Evolutionary conservation across 2,888 invertebrate species (phyloP), one percentile per base, ranked within the genome.

Genomic region (Erebia palarica): DNA sequence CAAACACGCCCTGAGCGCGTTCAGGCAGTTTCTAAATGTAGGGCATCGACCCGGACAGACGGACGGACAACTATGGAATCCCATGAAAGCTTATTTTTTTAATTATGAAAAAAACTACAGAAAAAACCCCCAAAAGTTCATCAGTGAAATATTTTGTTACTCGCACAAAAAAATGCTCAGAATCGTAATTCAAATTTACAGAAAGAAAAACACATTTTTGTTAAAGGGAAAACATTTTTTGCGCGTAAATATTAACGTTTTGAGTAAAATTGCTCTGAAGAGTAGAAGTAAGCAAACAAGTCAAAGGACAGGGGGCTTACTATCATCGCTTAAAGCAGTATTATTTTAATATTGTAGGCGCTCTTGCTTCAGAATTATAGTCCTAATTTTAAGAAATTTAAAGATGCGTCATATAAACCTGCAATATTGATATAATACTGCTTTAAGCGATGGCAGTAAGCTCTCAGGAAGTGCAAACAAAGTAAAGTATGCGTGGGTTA

Each of bases 201-300:
- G 21, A 63, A 63, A 63, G 21, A 36, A 49, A 47, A 69, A 59
- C 49, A 27, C 11, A 51, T 27, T 11, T 42, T 60, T 44, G 18
- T 13, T 53, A 13, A 61, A 55, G 18, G 68, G 3, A 55, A 61
- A 55, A 42, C 51, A 36, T 68, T 68, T 68, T 53, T 63, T 21
- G 36, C 21, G 53, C 60, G 8, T 51, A 60, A 47, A 53, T 66
- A 65, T 60, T 16, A 10, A 59, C 53, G 21, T 53, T 65, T 42
- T 21, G 13, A 51, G 18, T 51, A 14, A 59, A 57, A 49, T 66
- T 64, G 66, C 72, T 72, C 69, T 66, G 72, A 66, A 66, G 67
- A 67, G 55, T 66, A 42, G 65, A 70, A 67, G 73, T 68, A 73
- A 70, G 67, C 70, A 70, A 70, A 70, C 69, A 63, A 58, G 64